Evolutionary conservation across 2,113 vertebrate genomes (phyloP), one percentile per base, ranked within the genome.

Genomic region (Ciconia stormi): DNA sequence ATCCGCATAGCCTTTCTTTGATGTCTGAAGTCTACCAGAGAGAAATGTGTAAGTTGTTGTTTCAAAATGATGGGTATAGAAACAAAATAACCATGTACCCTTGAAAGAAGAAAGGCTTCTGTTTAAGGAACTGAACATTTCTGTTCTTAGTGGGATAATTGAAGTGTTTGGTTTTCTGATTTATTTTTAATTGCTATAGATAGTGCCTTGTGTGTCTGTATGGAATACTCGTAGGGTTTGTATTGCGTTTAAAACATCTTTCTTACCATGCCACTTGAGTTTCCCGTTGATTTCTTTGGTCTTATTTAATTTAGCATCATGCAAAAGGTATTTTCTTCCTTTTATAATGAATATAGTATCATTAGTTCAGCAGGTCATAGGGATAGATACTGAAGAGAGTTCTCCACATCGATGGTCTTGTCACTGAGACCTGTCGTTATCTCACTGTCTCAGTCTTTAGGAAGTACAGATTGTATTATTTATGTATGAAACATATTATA

Each of bases 31-130:
- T 15, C 29, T 63, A 21, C 53, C 59, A 11, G 71, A 26, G 71
- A 44, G 46, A 49, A 70, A 25, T 7, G 29, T 56, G 36, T 50
- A 49, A 10, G 21, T 0, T 3, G 53, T 4, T 5, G 0, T 3
- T 63, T 56, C 4, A 16, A 66, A 85, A 8, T 11, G 19, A 15
- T 10, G n/a, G 13, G 20, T 42, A 40, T n/a, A 49, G 83, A 6
- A 55, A 56, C 13, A 47, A 30, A 83, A 36, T 44, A 6, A 58
- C 27, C 1, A 0, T 1, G 62, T 71, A 42, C 47, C 76, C 67
- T 30, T 47, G 74, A 8, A 10, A 74, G 63, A 26, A 62, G 70
- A 38, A 62, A 55, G 50, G 42, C 3, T 13, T 42, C 25, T n/a
- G 49, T 36, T 47, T n/a, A 42, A 84, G 72, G 73, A 87, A 59